A percentile compares a stretch with the other conserved stretches of the same genome.
These are phyloP conservation scores for Sarcophilus harrisii DNA, from an alignment of 2,797 vertebrate species.

Conservation along the genomic window DNA sequence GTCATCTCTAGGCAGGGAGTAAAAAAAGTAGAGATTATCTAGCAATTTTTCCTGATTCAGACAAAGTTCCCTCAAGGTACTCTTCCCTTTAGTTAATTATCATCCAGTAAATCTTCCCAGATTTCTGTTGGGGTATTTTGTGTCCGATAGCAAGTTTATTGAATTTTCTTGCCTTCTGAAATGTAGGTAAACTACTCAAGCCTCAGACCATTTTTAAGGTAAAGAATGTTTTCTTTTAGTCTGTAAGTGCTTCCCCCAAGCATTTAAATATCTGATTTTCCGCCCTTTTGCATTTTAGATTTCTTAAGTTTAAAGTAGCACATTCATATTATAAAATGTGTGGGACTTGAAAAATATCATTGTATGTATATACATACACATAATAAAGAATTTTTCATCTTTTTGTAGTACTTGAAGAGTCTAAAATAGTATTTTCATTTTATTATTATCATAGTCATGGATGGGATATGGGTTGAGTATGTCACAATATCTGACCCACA, in stretches of 20 bases:
- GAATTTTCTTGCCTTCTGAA: neutral
- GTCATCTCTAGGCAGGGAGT: neutral
- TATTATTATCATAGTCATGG: neutral
- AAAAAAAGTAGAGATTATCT: neutral
- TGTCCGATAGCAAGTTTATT: neutral
- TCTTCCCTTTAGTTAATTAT: neutral
- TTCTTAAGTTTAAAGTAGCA: neutral
- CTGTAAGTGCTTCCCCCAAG: neutral
- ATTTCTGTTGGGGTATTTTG: neutral
- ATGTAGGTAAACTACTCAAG: neutral
- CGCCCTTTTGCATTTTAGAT: neutral
- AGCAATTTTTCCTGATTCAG: neutral
- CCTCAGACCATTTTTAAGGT: neutral
- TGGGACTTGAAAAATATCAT: neutral
- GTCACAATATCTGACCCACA: neutral
- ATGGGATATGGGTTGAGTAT: neutral
- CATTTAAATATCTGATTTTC: neutral
- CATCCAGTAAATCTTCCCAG: neutral
- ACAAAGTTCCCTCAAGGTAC: neutral
- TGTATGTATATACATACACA: neutral
- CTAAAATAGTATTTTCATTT: constrained; percentile 36
- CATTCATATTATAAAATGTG: neutral
- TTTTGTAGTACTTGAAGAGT: neutral
- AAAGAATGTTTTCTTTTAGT: neutral
- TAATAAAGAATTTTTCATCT: neutral